Evolutionary conservation across 2,888 invertebrate genomes (phyloP).

Genomic region (Ormyrus labotus): DNA sequence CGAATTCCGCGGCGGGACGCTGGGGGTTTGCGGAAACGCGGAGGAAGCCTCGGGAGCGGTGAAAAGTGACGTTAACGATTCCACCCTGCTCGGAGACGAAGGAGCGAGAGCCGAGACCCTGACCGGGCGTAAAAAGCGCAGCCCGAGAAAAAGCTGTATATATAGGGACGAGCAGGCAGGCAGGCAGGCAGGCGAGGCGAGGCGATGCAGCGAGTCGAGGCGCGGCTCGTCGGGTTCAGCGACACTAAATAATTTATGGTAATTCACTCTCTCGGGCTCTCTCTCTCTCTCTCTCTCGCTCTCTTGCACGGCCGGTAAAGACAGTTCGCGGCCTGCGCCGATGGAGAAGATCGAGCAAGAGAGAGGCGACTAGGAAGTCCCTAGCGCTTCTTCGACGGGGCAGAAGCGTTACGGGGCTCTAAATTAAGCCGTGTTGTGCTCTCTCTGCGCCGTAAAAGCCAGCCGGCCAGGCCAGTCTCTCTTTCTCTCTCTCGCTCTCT

Average conservation of each 20-base stretch:
- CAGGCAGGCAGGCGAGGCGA: neutral
- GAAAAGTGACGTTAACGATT: conserved; percentile 29
- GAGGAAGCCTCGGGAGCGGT: neutral
- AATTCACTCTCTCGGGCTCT: conserved; percentile 38
- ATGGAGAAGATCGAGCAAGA: conserved; percentile 24
- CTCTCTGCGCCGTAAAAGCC: conserved; percentile 5
- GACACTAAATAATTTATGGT: conserved; percentile 58
- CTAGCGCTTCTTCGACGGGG: conserved; percentile 27
- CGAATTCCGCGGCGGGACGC: conserved; percentile 1
- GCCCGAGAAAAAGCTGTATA: conserved; percentile 5
- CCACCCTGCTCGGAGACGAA: neutral
- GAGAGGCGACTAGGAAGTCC: conserved; percentile 47
- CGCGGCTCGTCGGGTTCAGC: conserved; percentile 56
- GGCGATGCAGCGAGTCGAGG: conserved; percentile 41
- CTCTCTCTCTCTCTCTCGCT: conserved; percentile 6
- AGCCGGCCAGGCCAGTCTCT: neutral
- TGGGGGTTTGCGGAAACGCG: neutral
- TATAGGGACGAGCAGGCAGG: too few species aligned
- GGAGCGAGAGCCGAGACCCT: conserved; percentile 4
- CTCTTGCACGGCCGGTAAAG: conserved; percentile 47
- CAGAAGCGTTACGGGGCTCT: conserved; percentile 46
- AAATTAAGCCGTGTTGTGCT: conserved; percentile 43
- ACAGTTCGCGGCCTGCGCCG: conserved; percentile 25
- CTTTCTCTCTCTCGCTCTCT: conserved; percentile 2
- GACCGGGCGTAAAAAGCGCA: conserved; percentile 19